Percentiles rank a stretch among this genome's conserved stretches.
Conservation (phyloP, 2,113 vertebrate genomes). For the Heliornis fulica region DNA sequence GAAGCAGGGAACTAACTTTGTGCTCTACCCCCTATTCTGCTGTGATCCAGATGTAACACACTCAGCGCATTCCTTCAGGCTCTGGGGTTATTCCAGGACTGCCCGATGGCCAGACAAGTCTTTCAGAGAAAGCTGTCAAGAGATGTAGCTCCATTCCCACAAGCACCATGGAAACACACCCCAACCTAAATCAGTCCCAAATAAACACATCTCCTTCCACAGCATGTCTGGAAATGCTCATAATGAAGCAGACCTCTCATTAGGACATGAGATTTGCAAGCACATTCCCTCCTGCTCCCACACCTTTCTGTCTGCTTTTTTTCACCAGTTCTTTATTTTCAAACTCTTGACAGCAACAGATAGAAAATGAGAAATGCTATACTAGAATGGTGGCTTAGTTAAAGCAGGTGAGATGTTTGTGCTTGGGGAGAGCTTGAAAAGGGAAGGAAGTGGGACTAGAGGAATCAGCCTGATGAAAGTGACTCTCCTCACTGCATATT, state of each 20-base stretch:
- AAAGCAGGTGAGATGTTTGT: neutral
- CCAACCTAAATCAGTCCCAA: neutral
- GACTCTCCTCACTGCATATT: neutral
- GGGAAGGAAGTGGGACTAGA: neutral
- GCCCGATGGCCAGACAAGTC: neutral
- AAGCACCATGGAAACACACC: neutral
- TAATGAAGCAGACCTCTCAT: neutral
- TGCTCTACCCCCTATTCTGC: neutral
- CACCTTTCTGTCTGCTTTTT: conserved; percentile 1
- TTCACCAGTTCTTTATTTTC: neutral
- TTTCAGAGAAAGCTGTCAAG: neutral
- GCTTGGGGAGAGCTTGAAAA: neutral
- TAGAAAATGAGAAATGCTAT: neutral
- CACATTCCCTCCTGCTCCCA: neutral
- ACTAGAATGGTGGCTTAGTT: neutral
- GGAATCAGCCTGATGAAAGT: neutral
- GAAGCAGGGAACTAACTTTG: neutral
- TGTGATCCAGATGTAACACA: neutral
- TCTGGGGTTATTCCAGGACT: neutral
- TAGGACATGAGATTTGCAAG: neutral
- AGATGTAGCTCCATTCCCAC: neutral
- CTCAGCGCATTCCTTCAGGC: neutral
- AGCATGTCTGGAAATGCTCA: neutral
- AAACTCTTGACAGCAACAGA: neutral
- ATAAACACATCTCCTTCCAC: neutral